Evolutionary conservation across 1,140 invertebrate genomes (phyloP).

Genomic region (Magallana angulata): DNA sequence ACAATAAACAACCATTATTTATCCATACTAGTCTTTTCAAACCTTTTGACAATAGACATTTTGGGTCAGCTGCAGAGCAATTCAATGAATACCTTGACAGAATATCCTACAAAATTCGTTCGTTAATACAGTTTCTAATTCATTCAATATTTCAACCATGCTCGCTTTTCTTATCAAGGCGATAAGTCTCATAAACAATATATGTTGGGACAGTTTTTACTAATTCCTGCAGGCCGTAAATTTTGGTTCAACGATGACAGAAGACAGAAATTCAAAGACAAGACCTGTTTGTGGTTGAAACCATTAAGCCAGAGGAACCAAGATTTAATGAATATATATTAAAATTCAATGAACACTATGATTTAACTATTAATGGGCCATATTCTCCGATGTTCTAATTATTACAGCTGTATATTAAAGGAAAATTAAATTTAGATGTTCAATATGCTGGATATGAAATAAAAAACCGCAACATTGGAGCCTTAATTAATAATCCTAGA

Average conservation of each 20-base stretch:
- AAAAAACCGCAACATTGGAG: background rate
- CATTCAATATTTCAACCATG: too few species aligned
- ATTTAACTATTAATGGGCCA: background rate
- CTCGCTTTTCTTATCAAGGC: too few species aligned
- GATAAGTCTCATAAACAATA: background rate
- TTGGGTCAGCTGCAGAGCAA: too few species aligned
- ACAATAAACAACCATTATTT: too few species aligned
- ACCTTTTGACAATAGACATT: too few species aligned
- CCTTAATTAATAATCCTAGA: constrained; percentile 6
- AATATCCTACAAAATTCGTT: too few species aligned
- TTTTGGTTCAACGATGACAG: background rate
- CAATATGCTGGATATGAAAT: background rate
- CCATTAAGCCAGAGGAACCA: background rate
- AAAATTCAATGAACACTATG: constrained; percentile 7
- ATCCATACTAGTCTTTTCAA: too few species aligned
- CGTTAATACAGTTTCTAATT: too few species aligned
- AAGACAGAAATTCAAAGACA: constrained; percentile 14
- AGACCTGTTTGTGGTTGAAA: background rate
- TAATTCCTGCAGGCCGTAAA: background rate
- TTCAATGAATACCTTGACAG: too few species aligned
- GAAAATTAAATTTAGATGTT: background rate
- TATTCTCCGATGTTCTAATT: background rate
- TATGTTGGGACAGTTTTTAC: background rate
- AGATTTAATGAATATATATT: constrained; percentile 31
- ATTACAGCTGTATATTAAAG: background rate